Base-by-base conservation (phyloP, 2,888 invertebrate genomes). In the Drosophila lacicola region DNA sequence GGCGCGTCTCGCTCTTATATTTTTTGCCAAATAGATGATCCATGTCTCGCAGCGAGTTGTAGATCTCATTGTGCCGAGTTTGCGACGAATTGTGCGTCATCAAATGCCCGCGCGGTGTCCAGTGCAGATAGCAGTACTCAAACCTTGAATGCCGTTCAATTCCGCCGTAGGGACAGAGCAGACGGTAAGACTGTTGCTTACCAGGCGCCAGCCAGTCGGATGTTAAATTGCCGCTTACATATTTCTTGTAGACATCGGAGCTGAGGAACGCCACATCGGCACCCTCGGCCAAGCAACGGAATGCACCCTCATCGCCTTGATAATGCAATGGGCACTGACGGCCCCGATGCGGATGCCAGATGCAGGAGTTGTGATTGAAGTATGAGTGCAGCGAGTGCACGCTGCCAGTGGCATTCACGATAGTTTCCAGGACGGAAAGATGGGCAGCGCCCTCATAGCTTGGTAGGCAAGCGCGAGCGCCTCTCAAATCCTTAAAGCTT, bases 201-300 rank as follows among this genome's bases (percentile, higher is more conserved):
- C 90, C 88, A 45, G 90, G 88, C 36, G 90, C 88, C 1, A 93
- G 78, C 94, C 94, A 94, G 1, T 92, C 72, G 0, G 88, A 77
- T 92, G 94, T 80, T 90, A 92, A 81, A 93, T 94, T 80, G 88
- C 92, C 72, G 92, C 95, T 94, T 74, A 93, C 93, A 80, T 95
- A 94, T 83, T 94, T 94, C 64, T 95, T 94, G 46, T 94, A 94
- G 1, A 94, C 94, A 25, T 93, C 93, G 70, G 95, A 94, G 77
- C 95, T 95, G 2, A 97, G 92, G 80, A 97, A 97, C 0, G 97
- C 97, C 0, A 97, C 96, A 82, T 97, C 97, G 4, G 94, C 96
- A 0, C 94, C 95, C 70, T 95, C 94, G 2, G 94, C 93, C 13
- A 97, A 91, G 73, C 96, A 96, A 57, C 94, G 92, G 39, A 96